A percentile compares a stretch with the other conserved stretches of the same genome.
Evolutionary conservation across 2,888 invertebrate genomes (phyloP).

Genomic region (Julus scanicus): DNA sequence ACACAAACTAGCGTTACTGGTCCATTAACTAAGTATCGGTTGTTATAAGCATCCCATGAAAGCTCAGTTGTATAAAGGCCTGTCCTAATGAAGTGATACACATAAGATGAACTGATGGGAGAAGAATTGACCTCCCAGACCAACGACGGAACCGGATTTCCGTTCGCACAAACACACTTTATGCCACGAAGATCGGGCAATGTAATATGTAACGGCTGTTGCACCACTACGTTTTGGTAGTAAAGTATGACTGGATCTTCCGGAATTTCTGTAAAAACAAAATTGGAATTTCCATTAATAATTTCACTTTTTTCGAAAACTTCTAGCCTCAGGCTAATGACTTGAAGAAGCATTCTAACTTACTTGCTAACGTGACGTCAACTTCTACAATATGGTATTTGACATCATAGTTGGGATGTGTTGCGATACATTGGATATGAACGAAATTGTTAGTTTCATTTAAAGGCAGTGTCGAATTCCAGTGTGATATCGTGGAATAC

Average conservation of each 20-base stretch:
- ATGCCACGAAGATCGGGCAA: not conserved
- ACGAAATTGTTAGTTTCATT: not conserved
- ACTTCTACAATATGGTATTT: not conserved
- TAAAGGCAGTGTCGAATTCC: not conserved
- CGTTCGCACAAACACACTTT: not conserved
- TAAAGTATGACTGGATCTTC: not conserved
- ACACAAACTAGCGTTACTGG: not conserved
- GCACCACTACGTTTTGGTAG: not conserved
- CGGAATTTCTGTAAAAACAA: not conserved
- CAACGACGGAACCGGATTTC: not conserved
- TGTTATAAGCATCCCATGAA: not conserved
- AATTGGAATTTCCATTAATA: no score
- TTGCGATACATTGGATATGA: not conserved
- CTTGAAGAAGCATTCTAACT: not conserved
- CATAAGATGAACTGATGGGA: not conserved
- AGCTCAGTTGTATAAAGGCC: not conserved
- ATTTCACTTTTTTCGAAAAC: no score
- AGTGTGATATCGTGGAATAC: not conserved
- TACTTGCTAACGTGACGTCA: not conserved
- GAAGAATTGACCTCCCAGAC: not conserved
- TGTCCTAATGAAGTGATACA: not conserved
- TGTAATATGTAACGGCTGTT: not conserved
- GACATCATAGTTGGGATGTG: not conserved
- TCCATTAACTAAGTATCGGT: not conserved
- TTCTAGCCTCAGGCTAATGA: no score